phyloP scores from a whole-genome alignment of 2,113 vertebrate species.

The Paratilapia polleni region DNA sequence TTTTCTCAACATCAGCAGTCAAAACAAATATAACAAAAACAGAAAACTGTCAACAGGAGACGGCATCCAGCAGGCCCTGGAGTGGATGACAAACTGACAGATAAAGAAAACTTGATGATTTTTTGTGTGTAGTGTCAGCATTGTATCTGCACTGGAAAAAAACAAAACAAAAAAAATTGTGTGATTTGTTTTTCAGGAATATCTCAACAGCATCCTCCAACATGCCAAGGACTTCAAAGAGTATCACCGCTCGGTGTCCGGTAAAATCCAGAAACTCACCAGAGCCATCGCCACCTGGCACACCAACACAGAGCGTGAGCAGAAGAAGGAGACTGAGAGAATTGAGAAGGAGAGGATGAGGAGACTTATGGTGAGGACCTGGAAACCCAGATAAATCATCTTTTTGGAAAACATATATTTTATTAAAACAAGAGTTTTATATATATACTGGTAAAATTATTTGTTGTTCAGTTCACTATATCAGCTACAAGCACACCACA shows the following conservation, averaged over 20 bases:
- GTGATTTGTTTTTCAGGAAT: constrained; percentile 83
- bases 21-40: neutral
- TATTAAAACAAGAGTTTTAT: neutral
- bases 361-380: constrained; percentile 90
- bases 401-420: neutral
- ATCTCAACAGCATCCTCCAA: constrained; percentile 97
- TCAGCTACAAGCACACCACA: neutral
- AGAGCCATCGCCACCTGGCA: constrained; percentile 96
- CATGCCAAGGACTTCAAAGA: constrained; percentile 99
- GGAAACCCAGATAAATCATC: accelerated
- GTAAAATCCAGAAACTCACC: constrained; percentile 96
- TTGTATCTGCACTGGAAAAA: neutral
- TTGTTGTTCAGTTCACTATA: neutral
- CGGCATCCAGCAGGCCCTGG: neutral
- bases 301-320: constrained; percentile 96
- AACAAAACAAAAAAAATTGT: neutral
- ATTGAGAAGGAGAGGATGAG: constrained; percentile 99
- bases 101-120: neutral
- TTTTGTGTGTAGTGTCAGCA: neutral
- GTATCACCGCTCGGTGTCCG: constrained; percentile 94
- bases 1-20: neutral
- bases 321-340: constrained; percentile 97
- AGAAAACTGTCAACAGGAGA: accelerated
- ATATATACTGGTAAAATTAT: neutral
- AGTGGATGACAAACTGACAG: neutral